Evolutionary conservation across 2,113 vertebrate genomes (phyloP).

Genomic region (Cololabis saira): DNA sequence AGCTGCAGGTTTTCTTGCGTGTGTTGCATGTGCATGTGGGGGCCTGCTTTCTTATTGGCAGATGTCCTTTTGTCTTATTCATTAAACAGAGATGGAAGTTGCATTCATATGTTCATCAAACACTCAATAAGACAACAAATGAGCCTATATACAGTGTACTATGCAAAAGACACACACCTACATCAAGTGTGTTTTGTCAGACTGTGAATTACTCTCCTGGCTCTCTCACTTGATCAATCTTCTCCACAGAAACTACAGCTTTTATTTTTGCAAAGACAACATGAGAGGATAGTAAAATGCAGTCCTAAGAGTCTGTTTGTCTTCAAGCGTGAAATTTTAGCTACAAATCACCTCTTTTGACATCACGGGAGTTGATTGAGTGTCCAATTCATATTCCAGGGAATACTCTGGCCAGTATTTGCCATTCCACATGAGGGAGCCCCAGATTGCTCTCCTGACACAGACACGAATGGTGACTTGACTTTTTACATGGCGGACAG

Average conservation of each 20-base stretch:
- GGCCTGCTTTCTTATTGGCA: no score
- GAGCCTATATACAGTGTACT: not conserved
- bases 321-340: constrained; percentile 39
- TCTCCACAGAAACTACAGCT: constrained; percentile 14
- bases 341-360: constrained; percentile 26
- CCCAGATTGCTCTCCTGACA: constrained; percentile 25
- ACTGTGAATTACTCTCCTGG: constrained; percentile 5
- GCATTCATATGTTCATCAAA: not conserved
- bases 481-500: constrained; percentile 88
- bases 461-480: constrained; percentile 5
- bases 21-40: no score
- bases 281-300: constrained; percentile 40
- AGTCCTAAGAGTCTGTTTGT: constrained; percentile 67
- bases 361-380: constrained; percentile 18
- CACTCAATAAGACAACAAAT: not conserved
- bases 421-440: constrained; percentile 9
- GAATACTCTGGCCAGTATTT: constrained; percentile 41
- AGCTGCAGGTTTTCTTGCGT: no score
- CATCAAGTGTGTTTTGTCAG: not conserved
- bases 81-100: not conserved
- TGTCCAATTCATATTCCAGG: constrained; percentile 31
- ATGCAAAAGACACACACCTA: no score
- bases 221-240: constrained; percentile 14
- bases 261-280: constrained; percentile 16
- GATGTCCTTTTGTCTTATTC: not conserved